A percentile compares a stretch with the other conserved stretches of the same genome.
phyloP scores from a whole-genome alignment of 1,140 invertebrate species.

The Papilio polytes region DNA sequence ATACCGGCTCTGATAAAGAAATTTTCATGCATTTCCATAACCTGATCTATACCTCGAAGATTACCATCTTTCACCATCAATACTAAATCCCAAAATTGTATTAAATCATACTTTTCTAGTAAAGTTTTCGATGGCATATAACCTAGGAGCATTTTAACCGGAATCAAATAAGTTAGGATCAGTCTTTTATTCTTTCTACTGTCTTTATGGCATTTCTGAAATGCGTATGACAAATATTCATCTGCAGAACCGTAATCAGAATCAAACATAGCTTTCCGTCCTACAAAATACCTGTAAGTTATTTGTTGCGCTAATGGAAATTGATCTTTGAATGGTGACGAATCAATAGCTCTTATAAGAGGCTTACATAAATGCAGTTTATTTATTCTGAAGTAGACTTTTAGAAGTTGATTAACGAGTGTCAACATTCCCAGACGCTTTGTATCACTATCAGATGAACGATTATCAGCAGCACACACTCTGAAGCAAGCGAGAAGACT shows the following conservation, averaged over 20 bases:
- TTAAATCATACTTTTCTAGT: conserved; percentile 94
- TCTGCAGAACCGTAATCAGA: conserved; percentile 97
- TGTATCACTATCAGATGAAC: conserved; percentile 93
- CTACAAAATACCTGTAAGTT: conserved; percentile 98
- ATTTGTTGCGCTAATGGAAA: conserved; percentile 95
- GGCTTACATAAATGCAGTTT: conserved; percentile 98
- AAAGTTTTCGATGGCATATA: conserved; percentile 93
- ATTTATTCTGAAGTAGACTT: conserved; percentile 99
- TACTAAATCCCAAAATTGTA: conserved; percentile 95
- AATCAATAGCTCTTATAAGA: conserved; percentile 97
- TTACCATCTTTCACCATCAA: conserved; percentile 95
- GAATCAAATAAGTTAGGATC: conserved; percentile 98
- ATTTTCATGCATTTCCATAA: conserved; percentile 93
- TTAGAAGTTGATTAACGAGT: conserved; percentile 98
- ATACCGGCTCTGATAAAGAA: conserved; percentile 98
- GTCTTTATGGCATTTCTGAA: conserved; percentile 93
- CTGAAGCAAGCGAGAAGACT: conserved; percentile 97
- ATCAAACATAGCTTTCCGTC: conserved; percentile 98
- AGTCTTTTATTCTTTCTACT: conserved; percentile 95
- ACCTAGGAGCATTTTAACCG: conserved; percentile 98
- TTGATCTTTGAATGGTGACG: conserved; percentile 93
- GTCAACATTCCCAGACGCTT: conserved; percentile 98
- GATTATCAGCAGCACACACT: conserved; percentile 97
- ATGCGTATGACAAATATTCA: conserved; percentile 96
- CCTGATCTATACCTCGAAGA: conserved; percentile 91